Percentiles rank a stretch among this genome's conserved stretches.
Conservation (phyloP, 2,797 vertebrate species). For the Mormyrops boulengeri region DNA sequence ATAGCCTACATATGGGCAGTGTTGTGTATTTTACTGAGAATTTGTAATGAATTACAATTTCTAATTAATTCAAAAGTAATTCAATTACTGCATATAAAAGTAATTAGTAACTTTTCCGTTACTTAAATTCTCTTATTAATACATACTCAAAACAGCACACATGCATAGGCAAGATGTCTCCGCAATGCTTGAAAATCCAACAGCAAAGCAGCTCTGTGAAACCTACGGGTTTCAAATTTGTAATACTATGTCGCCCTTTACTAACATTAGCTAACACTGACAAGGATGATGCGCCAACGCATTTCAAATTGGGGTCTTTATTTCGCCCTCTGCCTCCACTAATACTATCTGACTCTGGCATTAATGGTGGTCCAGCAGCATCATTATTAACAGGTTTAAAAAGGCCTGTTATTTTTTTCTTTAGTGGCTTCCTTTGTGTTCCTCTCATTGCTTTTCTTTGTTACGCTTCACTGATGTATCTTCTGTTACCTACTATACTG, state of each 20-base stretch:
- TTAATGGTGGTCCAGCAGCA: neutral
- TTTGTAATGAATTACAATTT: neutral
- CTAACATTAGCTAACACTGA: neutral
- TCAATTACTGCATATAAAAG: neutral
- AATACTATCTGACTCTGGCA: neutral
- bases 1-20: neutral
- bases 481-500: neutral
- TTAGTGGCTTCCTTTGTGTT: neutral
- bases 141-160: neutral
- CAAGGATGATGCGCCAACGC: neutral
- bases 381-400: neutral
- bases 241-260: neutral
- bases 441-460: neutral
- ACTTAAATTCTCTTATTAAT: neutral
- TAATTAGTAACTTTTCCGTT: neutral
- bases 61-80: neutral
- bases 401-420: neutral
- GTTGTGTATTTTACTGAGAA: neutral
- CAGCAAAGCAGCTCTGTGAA: neutral
- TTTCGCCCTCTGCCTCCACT: neutral
- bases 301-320: neutral
- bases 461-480: neutral
- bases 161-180: neutral
- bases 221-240: neutral
- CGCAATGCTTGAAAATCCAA: neutral